These are phyloP conservation scores for Parasteatoda tepidariorum DNA, from an alignment of 1,140 invertebrate species.

Conservation along the genomic window DNA sequence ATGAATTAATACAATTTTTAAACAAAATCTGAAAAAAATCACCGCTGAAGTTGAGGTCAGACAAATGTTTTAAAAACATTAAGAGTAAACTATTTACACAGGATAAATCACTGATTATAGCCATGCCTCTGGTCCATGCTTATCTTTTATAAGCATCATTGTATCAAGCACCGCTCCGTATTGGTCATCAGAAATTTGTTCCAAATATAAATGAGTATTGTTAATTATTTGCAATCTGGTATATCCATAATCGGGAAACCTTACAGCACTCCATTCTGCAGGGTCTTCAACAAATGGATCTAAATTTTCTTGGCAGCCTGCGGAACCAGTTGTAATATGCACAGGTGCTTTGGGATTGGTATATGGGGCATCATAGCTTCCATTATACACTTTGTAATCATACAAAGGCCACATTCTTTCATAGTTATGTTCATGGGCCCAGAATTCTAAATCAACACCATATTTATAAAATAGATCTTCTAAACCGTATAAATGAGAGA, in stretches of 20 bases:
- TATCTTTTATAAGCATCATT: constrained; percentile 81
- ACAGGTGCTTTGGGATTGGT: constrained; percentile 88
- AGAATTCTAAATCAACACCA: constrained; percentile 91
- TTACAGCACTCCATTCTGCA: constrained; percentile 84
- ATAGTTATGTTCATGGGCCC: constrained; percentile 97
- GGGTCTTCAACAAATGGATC: constrained; percentile 71
- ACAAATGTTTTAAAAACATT: too few species aligned
- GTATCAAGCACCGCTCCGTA: constrained; percentile 79
- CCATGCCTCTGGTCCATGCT: constrained; percentile 63
- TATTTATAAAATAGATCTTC: constrained; percentile 88
- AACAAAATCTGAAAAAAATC: too few species aligned
- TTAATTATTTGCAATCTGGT: constrained; percentile 85
- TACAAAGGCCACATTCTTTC: constrained; percentile 94
- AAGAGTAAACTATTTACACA: too few species aligned
- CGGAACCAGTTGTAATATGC: constrained; percentile 93
- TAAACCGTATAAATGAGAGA: constrained; percentile 67
- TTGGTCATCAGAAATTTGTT: constrained; percentile 85
- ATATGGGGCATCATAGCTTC: constrained; percentile 80
- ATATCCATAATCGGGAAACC: constrained; percentile 93
- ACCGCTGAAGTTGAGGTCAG: too few species aligned
- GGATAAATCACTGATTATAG: neutral
- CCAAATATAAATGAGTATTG: constrained; percentile 85
- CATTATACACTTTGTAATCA: constrained; percentile 83
- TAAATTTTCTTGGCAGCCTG: constrained; percentile 75
- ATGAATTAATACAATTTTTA: too few species aligned